Evolutionary conservation across 2,113 vertebrate species (phyloP).

Genomic region (Corythaeola cristata): DNA sequence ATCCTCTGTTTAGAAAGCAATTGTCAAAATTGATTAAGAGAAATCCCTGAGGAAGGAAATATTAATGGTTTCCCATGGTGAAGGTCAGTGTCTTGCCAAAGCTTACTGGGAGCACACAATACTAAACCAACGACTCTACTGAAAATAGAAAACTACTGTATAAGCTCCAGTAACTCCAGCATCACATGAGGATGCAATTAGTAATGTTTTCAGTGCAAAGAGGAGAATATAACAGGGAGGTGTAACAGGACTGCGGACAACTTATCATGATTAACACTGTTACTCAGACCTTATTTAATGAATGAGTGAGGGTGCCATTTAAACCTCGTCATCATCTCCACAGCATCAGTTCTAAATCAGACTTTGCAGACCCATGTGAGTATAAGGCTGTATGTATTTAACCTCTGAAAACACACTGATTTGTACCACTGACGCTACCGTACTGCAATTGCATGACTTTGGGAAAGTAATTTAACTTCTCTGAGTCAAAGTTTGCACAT

Average conservation of each 20-base stretch:
- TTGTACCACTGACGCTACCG: not conserved
- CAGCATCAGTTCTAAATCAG: not conserved
- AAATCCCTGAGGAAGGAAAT: not conserved
- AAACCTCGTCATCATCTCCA: not conserved
- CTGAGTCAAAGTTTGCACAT: not conserved
- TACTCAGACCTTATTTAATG: not conserved
- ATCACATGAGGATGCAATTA: not conserved
- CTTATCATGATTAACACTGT: not conserved
- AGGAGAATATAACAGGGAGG: not conserved
- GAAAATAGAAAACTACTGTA: not conserved
- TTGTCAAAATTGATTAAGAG: not conserved
- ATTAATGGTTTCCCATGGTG: not conserved
- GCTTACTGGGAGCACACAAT: not conserved
- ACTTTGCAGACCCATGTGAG: conserved; percentile 7
- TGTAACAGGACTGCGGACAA: not conserved
- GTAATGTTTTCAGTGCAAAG: not conserved
- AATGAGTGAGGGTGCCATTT: not conserved
- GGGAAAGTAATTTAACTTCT: not conserved
- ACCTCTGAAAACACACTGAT: conserved; percentile 9
- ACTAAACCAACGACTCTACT: not conserved
- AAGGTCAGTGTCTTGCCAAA: not conserved
- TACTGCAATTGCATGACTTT: not conserved
- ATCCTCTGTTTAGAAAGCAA: not conserved
- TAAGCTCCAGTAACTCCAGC: not conserved
- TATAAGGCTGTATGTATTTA: conserved; percentile 12